Base-by-base conservation (phyloP, 2,797 vertebrate species). In the Glossophaga mutica region DNA sequence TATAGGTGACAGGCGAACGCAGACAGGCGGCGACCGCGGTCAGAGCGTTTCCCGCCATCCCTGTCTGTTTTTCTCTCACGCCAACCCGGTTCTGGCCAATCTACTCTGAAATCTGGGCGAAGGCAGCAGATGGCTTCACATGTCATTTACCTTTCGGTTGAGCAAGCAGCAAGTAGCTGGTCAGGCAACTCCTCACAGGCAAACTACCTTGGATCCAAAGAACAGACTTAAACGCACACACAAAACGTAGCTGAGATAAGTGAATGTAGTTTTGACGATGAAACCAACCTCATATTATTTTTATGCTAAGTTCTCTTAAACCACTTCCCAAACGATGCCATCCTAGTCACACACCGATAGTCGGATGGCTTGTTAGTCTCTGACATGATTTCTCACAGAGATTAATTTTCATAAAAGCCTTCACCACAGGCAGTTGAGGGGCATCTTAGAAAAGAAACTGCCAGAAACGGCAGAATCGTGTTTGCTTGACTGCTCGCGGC, bases 21-120 rank as follows among this genome's bases (percentile, higher is more conserved):
- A 42, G 96, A 97, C 96, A 97, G 15, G 94, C 5, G 94, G 96
- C 73, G 89, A 86, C 55, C 16, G 44, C 57, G n/a, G 34, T 50
- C 94, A 96, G 93, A 92, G 52, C 52, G 94, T 96, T 97, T 97
- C 91, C 97, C 96, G 97, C 84, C 95, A 62, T 96, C 42, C 21
- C 42, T 9, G 29, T 44, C 0, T 32, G 22, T 81, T 96, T 97
- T 73, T 92, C 96, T 97, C 97, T 73, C 87, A 67, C 79, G 59
- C 90, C 68, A 34, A 16, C 14, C 1, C 0, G 39, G 68, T 55
- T 78, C 52, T 90, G 92, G 55, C 16, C 22, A 84, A 91, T 94
- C 21, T 55, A 81, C 7, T 32, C 96, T 90, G 48, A 92, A 94
- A 82, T 90, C 4, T 24, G 65, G 94, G 46, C 90, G 34, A 46